These are phyloP conservation scores for Catonia carolina DNA, from an alignment of 2,888 invertebrate genomes.

Conservation along the genomic window DNA sequence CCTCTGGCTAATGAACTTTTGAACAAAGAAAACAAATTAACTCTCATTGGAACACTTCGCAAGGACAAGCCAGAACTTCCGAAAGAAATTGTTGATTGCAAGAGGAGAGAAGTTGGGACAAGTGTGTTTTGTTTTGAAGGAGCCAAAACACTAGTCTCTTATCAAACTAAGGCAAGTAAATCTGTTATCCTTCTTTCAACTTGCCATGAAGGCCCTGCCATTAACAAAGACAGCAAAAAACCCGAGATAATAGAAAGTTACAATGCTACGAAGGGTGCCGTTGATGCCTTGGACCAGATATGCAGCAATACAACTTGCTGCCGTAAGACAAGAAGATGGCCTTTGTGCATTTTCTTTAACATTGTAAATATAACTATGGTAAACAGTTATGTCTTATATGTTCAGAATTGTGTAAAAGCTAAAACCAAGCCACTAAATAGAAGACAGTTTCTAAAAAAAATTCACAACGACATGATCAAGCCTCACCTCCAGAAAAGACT, in stretches of 20 bases:
- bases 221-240: constrained; percentile 33
- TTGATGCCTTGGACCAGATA: constrained; percentile 33
- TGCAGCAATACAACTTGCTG: constrained; percentile 1
- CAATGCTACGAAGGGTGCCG: constrained; percentile 34
- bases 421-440: constrained; percentile 8
- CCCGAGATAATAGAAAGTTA: constrained; percentile 34
- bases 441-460: constrained; percentile 1
- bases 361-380: constrained; percentile 3
- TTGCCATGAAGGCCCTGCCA: constrained; percentile 30
- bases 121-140: constrained; percentile 35
- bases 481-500: too few relatives aligned
- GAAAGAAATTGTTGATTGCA: constrained; percentile 32
- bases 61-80: constrained; percentile 37
- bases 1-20: constrained; percentile 29
- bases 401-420: constrained; percentile 3
- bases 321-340: too few relatives aligned
- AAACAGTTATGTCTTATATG: constrained; percentile 13
- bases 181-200: constrained; percentile 35
- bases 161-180: constrained; percentile 33
- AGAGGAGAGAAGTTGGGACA: constrained; percentile 29
- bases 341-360: constrained; percentile 3
- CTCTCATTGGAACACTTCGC: constrained; percentile 28
- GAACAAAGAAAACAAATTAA: constrained; percentile 27
- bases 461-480: constrained; percentile 8
- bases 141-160: constrained; percentile 34